Evolutionary conservation across 2,797 vertebrate genomes (phyloP).

Genomic region (Protosalanx chinensis): DNA sequence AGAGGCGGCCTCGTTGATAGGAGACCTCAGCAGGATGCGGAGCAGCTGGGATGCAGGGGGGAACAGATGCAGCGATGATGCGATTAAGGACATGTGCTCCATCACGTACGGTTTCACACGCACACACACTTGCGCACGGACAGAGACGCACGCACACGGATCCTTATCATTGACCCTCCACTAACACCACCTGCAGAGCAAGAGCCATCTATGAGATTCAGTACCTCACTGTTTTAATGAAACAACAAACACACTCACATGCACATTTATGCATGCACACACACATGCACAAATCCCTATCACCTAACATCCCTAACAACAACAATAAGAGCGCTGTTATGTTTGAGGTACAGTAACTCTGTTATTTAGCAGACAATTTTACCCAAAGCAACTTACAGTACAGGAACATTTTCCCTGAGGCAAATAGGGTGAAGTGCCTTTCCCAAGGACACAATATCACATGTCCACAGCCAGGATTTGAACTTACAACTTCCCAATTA

Average conservation of each 20-base stretch:
- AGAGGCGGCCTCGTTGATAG: background rate
- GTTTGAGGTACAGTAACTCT: background rate
- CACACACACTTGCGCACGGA: background rate
- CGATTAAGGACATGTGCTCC: constrained; percentile 53
- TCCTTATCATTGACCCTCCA: constrained; percentile 1
- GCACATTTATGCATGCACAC: background rate
- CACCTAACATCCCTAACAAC: too few relatives aligned
- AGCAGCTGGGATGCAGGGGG: constrained; percentile 48
- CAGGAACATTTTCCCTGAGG: too few relatives aligned
- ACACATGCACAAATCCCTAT: background rate
- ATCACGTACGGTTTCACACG: constrained; percentile 44
- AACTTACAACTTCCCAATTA: too few relatives aligned
- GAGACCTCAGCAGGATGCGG: constrained; percentile 37
- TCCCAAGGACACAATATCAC: too few relatives aligned
- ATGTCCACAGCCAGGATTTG: too few relatives aligned
- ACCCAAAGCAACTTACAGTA: too few relatives aligned
- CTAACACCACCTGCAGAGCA: background rate
- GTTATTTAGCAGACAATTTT: background rate
- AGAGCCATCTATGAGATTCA: too few relatives aligned
- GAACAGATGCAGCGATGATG: constrained; percentile 58
- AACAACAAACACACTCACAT: background rate
- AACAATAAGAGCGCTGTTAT: background rate
- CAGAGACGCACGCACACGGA: background rate
- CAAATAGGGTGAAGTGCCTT: too few relatives aligned
- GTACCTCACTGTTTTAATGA: too few relatives aligned